Conservation (phyloP, 2,113 vertebrate species). For the Carassius carassius region DNA sequence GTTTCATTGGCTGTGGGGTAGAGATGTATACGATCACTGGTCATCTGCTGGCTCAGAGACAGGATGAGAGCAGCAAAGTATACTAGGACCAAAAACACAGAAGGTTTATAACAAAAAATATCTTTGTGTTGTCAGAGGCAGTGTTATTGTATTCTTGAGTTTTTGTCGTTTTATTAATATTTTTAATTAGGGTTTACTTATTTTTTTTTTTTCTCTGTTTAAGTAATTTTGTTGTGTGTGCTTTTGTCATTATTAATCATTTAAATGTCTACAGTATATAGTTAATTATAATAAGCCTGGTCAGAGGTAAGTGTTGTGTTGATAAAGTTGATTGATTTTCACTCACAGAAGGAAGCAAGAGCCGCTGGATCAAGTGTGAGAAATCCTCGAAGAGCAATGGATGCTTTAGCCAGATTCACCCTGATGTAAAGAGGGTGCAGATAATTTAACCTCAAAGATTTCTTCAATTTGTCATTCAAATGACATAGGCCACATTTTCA, state of each 20-base stretch:
- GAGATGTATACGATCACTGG: slow-evolving; percentile 84
- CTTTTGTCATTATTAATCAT: too few species aligned
- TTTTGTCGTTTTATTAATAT: background rate
- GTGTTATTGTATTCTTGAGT: background rate
- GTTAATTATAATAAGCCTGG: background rate
- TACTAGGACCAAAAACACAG: slow-evolving; percentile 66
- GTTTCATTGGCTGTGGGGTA: slow-evolving; percentile 78
- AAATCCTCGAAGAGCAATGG: slow-evolving; percentile 84
- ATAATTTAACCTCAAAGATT: background rate
- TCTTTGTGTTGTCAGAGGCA: background rate
- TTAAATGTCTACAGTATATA: too few species aligned
- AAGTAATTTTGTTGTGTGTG: background rate
- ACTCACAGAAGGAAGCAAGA: slow-evolving; percentile 91
- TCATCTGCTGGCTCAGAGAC: slow-evolving; percentile 88
- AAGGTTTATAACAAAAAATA: background rate
- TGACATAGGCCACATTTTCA: background rate
- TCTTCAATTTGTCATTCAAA: background rate
- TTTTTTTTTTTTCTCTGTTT: background rate
- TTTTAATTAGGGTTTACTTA: background rate
- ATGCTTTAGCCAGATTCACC: slow-evolving; percentile 89
- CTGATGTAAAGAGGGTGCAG: slow-evolving; percentile 66
- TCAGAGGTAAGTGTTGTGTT: too few species aligned
- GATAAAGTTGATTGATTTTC: slow-evolving; percentile 22
- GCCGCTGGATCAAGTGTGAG: slow-evolving; percentile 87
- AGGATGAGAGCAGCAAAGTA: slow-evolving; percentile 84